Evolutionary conservation across 2,113 vertebrate species (phyloP), one percentile per base, ranked within the genome.

Genomic region (Pionites leucogaster): DNA sequence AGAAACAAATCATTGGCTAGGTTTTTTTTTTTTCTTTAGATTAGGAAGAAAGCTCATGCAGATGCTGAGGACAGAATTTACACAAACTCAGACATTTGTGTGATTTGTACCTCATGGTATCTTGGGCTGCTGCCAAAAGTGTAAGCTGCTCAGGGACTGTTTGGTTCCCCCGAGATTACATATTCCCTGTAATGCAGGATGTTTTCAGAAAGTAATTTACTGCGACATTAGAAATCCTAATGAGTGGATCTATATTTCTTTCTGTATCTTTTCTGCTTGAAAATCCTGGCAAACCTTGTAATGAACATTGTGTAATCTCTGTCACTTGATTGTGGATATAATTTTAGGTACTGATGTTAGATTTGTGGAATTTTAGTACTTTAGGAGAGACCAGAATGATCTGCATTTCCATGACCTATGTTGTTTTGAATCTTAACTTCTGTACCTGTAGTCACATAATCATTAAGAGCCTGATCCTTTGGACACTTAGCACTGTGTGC

Each of bases 141-240:
- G 50, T 95, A 90, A 94, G 47, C 60, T 95, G 77, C 77, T 95
- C 79, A 82, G 85, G 87, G 86, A 29, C 70, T 77, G 42, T 47
- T 83, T 79, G 77, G n/a, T 76, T 94, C 93, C 63, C 77, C 70
- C 60, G 85, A 94, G 77, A 93, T 39, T 89, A 93, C 46, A 82
- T 94, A 79, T 64, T 88, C 79, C 70, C 88, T 68, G 47, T 90
- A 95, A 94, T n/a, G 57, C 41, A 92, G 90, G 89, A 81, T 52
- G 81, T 93, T 93, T 93, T 93, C 47, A 33, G 91, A 85, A 95
- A 91, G 65, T 86, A 65, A 88, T 94, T 92, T 91, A 84, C 57
- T 83, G 42, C 65, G 39, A 88, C 78, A 88, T 71, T 82, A 72
- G 31, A 72, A 75, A 72, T 79, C 41, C 81, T 92, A 93, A 95